phyloP scores from a whole-genome alignment of 2,888 invertebrate species.

The Erebia epiphron region DNA sequence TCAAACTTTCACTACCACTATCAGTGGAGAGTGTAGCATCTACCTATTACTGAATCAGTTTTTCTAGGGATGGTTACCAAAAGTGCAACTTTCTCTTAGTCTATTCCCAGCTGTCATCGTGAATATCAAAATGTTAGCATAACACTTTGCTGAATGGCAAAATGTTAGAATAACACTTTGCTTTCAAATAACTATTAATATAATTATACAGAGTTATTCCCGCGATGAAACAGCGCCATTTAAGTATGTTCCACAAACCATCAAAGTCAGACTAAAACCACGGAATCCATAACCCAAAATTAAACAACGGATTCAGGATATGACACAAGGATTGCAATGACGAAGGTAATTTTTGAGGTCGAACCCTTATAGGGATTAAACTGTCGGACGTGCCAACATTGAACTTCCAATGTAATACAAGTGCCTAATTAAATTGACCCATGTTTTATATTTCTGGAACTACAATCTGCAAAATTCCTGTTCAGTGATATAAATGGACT shows the following conservation, averaged over 20 bases:
- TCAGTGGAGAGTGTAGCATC: too few relatives aligned
- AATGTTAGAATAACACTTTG: too few relatives aligned
- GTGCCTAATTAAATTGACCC: conserved; percentile 5
- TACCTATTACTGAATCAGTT: too few relatives aligned
- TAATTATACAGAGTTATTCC: too few relatives aligned
- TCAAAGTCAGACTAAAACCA: neutral
- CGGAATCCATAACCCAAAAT: neutral
- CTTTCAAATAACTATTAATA: too few relatives aligned
- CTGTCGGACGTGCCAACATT: conserved; percentile 8
- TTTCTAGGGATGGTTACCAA: too few relatives aligned
- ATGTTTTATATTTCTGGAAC: conserved; percentile 1
- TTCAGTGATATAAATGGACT: neutral
- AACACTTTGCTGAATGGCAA: too few relatives aligned
- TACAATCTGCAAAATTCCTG: neutral
- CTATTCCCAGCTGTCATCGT: too few relatives aligned
- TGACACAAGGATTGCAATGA: neutral
- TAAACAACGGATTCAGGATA: neutral
- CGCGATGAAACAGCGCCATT: too few relatives aligned
- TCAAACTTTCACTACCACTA: too few relatives aligned
- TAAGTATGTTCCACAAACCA: neutral
- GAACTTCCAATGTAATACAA: conserved; percentile 12
- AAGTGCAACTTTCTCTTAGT: too few relatives aligned
- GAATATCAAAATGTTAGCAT: too few relatives aligned
- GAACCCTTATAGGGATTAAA: conserved; percentile 5
- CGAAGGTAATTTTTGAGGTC: conserved; percentile 16